Conservation (phyloP, 1,140 invertebrate species). For the Popillia japonica region DNA sequence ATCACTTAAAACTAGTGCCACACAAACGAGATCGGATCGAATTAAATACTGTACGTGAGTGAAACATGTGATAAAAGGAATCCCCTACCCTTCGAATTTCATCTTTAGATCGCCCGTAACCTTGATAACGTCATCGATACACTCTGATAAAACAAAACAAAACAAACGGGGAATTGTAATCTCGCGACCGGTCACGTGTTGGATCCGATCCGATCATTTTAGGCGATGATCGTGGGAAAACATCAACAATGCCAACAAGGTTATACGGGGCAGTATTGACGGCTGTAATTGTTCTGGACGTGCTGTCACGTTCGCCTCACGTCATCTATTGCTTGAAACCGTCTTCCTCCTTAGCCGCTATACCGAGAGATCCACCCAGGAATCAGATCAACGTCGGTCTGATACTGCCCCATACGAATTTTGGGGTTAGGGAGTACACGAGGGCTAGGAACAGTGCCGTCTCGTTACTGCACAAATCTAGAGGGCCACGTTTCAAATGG, state of each 20-base stretch:
- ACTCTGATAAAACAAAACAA: no score
- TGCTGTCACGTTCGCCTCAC: constrained; percentile 33
- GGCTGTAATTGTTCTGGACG: constrained; percentile 41
- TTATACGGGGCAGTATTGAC: constrained; percentile 35
- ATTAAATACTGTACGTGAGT: no score
- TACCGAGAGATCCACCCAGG: constrained; percentile 41
- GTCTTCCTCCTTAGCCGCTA: constrained; percentile 32
- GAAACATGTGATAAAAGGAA: no score
- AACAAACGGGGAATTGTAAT: no score
- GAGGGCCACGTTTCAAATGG: constrained; percentile 67
- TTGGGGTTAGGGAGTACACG: constrained; percentile 72
- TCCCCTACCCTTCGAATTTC: no score
- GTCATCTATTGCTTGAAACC: background rate
- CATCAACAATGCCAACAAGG: constrained; percentile 21
- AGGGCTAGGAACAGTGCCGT: constrained; percentile 73
- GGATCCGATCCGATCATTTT: background rate
- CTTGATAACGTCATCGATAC: background rate
- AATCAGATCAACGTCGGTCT: constrained; percentile 65
- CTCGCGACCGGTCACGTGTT: background rate
- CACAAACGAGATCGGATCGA: no score
- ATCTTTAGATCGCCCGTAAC: no score
- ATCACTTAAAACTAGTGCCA: no score
- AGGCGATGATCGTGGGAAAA: background rate
- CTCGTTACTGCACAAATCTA: constrained; percentile 66
- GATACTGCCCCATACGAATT: constrained; percentile 72